Evolutionary conservation across 2,113 vertebrate species (phyloP), one percentile per base, ranked within the genome.

Genomic region (Buteo buteo): DNA sequence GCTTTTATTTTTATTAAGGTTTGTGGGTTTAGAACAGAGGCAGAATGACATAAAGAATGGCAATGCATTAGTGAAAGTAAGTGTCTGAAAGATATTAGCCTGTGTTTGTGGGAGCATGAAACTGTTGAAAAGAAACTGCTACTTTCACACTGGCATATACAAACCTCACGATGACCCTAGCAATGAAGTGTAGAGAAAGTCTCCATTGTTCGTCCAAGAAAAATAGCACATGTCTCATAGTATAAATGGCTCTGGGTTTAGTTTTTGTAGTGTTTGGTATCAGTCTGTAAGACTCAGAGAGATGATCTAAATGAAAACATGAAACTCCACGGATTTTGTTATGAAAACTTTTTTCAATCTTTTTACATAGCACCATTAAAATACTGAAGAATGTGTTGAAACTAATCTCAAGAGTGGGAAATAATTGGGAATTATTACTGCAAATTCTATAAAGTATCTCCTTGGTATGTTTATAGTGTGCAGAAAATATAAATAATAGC

Each of bases 51-150:
- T 78, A 85, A 85, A 66, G 50, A 79, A 64, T 52, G 31, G 74
- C 93, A 74, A 16, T 76, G 62, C 81, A 62, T 76, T 94, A 92
- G 66, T 76, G 78, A 88, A 96, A 96, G 80, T 66, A 85, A 64
- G n/a, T 90, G 77, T 96, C 74, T 94, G 58, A 90, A 88, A 88
- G 67, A 87, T 88, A 83, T n/a, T 67, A 57, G 38, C 86, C 74
- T 94, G 82, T 95, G 91, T 95, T 97, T 95, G 82, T 81, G 85
- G 87, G 79, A 97, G 82, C 71, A 70, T 95, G 94, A 93, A 95
- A 95, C 91, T 95, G 78, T 94, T 95, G 91, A 95, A 95, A 96
- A 96, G 92, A 94, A 97, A 74, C 93, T 96, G 82, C 72, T 82
- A 70, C 89, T 97, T 97, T 97, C 95, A 95, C 78, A 57, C 91